phyloP scores from a whole-genome alignment of 2,888 invertebrate genomes.

The Galerucella calmariensis region DNA sequence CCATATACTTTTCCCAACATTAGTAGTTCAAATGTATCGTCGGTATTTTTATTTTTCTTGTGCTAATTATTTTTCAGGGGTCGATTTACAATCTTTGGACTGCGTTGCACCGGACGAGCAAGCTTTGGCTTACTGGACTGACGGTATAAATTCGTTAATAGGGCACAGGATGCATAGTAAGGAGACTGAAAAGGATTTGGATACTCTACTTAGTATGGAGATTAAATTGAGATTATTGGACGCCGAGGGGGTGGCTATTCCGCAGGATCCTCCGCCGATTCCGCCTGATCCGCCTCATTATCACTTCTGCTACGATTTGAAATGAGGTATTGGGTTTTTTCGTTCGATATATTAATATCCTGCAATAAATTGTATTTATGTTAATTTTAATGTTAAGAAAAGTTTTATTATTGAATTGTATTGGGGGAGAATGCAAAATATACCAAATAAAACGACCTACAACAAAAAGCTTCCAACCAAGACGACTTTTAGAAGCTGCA shows the following conservation, averaged over 20 bases:
- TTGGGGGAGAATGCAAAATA: too few species aligned
- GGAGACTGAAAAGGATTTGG: slow-evolving; percentile 88
- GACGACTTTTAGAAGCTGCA: too few species aligned
- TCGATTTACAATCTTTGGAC: slow-evolving; percentile 85
- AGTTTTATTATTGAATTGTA: neutral
- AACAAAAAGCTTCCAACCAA: too few species aligned
- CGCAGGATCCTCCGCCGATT: slow-evolving; percentile 90
- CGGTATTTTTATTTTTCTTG: neutral
- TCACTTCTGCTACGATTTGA: slow-evolving; percentile 84
- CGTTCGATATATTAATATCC: neutral
- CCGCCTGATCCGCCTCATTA: slow-evolving; percentile 94
- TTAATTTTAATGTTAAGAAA: neutral
- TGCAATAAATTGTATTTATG: neutral
- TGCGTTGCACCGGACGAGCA: slow-evolving; percentile 92
- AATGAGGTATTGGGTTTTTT: slow-evolving; percentile 60
- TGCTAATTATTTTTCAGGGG: slow-evolving; percentile 52
- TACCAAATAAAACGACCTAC: too few species aligned
- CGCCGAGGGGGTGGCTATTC: slow-evolving; percentile 94
- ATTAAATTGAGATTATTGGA: slow-evolving; percentile 93
- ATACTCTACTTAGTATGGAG: slow-evolving; percentile 94
- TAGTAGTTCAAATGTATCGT: neutral
- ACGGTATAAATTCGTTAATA: slow-evolving; percentile 91
- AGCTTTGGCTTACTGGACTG: slow-evolving; percentile 92
- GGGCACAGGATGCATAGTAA: slow-evolving; percentile 90
- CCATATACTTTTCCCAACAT: neutral